Percentiles rank a stretch among this genome's conserved stretches.
Conservation (phyloP, 2,888 invertebrate species). For the Noctua comes region DNA sequence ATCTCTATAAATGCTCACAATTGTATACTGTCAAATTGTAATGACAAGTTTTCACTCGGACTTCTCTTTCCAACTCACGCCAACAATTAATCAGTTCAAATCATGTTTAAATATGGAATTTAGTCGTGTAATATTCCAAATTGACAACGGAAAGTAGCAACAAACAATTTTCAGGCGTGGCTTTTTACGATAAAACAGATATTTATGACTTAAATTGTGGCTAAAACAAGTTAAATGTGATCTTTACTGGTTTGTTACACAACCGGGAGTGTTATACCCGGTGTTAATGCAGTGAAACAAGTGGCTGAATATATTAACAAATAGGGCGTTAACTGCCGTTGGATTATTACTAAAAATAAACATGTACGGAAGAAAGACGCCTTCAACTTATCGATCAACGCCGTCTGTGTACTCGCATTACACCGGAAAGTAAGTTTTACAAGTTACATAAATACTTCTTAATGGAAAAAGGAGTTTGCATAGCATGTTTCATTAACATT, state of each 20-base stretch:
- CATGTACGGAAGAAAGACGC: conserved; percentile 94
- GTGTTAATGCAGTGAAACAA: conserved; percentile 36
- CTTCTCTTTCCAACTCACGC: conserved; percentile 42
- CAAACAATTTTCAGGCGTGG: conserved; percentile 77
- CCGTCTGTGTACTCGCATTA: conserved; percentile 97
- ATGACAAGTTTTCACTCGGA: background rate
- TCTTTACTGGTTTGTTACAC: conserved; percentile 10
- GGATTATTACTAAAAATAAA: conserved; percentile 61
- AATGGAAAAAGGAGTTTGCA: conserved; percentile 27
- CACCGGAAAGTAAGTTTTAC: conserved; percentile 91
- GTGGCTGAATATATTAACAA: conserved; percentile 45
- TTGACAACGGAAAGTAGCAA: conserved; percentile 68
- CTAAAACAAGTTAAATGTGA: conserved; percentile 35
- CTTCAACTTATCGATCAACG: conserved; percentile 95
- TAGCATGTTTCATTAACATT: background rate
- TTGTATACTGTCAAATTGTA: background rate
- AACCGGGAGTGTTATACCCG: conserved; percentile 32
- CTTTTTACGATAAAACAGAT: conserved; percentile 60
- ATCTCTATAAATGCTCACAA: conserved; percentile 17
- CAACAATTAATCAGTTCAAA: background rate
- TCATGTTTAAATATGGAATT: background rate
- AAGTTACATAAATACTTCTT: conserved; percentile 30
- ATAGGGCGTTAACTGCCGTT: conserved; percentile 69
- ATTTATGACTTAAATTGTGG: conserved; percentile 67
- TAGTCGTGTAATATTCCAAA: conserved; percentile 13